These are phyloP conservation scores for Microctenopoma lineatum DNA, from an alignment of 2,797 vertebrate species.

Conservation along the genomic window DNA sequence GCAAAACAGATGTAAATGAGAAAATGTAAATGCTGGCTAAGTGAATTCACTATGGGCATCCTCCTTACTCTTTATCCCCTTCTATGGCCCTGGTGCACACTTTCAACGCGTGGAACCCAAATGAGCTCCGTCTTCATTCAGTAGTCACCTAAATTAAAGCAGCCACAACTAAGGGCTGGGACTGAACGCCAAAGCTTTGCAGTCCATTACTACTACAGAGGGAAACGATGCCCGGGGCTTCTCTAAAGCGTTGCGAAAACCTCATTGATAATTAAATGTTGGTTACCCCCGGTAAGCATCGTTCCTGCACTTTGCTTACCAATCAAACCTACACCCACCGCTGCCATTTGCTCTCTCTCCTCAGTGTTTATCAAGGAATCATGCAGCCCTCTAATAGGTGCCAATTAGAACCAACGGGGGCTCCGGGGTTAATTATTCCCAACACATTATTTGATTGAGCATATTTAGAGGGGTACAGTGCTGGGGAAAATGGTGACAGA, in stretches of 20 bases:
- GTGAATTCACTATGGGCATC: conserved; percentile 41
- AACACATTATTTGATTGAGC: conserved; percentile 86
- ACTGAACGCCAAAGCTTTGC: conserved; percentile 80
- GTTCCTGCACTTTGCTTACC: conserved; percentile 85
- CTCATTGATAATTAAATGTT: conserved; percentile 90
- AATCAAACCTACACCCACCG: conserved; percentile 83
- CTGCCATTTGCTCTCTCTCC: conserved; percentile 70
- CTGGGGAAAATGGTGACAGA: conserved; percentile 64
- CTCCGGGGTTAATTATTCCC: conserved; percentile 86
- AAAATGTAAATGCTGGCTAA: conserved; percentile 54
- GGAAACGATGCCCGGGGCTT: conserved; percentile 83
- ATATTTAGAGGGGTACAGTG: conserved; percentile 79
- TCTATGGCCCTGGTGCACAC: conserved; percentile 33
- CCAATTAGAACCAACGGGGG: conserved; percentile 87
- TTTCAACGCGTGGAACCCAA: conserved; percentile 57
- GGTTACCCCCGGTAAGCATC: conserved; percentile 86
- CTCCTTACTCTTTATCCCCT: conserved; percentile 53
- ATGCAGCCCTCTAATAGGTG: conserved; percentile 84
- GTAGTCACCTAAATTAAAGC: conserved; percentile 82
- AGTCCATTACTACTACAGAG: conserved; percentile 86
- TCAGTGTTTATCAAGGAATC: conserved; percentile 84
- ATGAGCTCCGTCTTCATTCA: conserved; percentile 71
- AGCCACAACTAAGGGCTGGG: conserved; percentile 79
- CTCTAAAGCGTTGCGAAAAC: conserved; percentile 85
- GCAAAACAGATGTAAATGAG: conserved; percentile 55